Evolutionary conservation across 2,113 vertebrate genomes (phyloP).

Genomic region (Odobenus rosmarus): DNA sequence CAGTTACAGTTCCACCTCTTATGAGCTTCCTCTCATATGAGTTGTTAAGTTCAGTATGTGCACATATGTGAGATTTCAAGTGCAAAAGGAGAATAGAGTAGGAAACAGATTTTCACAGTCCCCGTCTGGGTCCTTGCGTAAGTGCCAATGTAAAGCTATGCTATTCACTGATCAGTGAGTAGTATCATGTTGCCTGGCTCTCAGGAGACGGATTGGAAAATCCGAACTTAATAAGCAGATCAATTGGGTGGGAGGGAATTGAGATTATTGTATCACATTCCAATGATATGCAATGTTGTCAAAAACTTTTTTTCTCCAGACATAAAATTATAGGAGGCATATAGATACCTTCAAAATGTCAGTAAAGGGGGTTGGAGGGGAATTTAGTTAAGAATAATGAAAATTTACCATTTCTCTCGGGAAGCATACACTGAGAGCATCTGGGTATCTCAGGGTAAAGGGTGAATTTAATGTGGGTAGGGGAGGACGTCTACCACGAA

Average conservation of each 20-base stretch:
- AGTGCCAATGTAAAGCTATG: slow-evolving; percentile 64
- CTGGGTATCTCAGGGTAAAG: slow-evolving; percentile 24
- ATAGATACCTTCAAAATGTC: slow-evolving; percentile 72
- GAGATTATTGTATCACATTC: slow-evolving; percentile 61
- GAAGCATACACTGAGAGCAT: slow-evolving; percentile 2
- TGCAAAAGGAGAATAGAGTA: slow-evolving; percentile 74
- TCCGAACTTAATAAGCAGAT: slow-evolving; percentile 62
- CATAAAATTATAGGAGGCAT: slow-evolving; percentile 61
- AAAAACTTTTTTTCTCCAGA: slow-evolving; percentile 52
- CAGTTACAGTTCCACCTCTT: slow-evolving; percentile 69
- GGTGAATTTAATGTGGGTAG: not conserved
- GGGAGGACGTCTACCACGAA: not conserved
- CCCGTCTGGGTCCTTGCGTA: slow-evolving; percentile 68
- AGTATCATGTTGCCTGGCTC: slow-evolving; percentile 62
- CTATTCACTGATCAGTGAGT: slow-evolving; percentile 45
- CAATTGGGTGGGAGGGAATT: slow-evolving; percentile 21
- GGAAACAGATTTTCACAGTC: slow-evolving; percentile 75
- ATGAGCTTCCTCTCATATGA: slow-evolving; percentile 49
- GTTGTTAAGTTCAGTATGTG: slow-evolving; percentile 61
- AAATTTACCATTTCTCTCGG: slow-evolving; percentile 17
- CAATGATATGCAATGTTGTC: slow-evolving; percentile 57
- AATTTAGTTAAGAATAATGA: slow-evolving; percentile 59
- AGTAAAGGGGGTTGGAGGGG: slow-evolving; percentile 29
- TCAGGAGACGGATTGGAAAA: slow-evolving; percentile 54
- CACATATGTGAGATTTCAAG: slow-evolving; percentile 78